These are phyloP conservation scores for Cephonodes hylas DNA, from an alignment of 2,888 invertebrate species.

Conservation along the genomic window DNA sequence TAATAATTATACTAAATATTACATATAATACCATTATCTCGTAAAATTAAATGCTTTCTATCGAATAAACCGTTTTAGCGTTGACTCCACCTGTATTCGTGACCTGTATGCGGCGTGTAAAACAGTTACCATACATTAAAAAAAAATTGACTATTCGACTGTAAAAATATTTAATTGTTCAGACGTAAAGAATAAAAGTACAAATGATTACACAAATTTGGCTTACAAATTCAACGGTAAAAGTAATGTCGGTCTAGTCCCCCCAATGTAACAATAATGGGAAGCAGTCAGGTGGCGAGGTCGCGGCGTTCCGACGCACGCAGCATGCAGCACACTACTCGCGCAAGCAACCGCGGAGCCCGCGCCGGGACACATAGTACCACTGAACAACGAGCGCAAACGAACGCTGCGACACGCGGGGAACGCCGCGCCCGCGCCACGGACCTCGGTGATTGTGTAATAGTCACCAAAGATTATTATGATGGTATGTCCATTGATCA, in stretches of 20 bases:
- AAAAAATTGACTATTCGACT: conserved; percentile 42
- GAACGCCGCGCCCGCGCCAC: neutral
- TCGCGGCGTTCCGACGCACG: neutral
- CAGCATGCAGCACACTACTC: neutral
- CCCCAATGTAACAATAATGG: neutral
- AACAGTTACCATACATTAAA: conserved; percentile 10
- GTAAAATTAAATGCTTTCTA: conserved; percentile 64
- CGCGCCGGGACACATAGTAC: neutral
- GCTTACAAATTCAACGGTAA: conserved; percentile 37
- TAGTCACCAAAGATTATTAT: conserved; percentile 52
- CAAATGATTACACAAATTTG: conserved; percentile 40
- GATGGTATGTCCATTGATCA: conserved; percentile 70
- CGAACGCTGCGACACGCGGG: neutral
- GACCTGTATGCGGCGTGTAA: neutral
- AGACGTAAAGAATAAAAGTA: conserved; percentile 43
- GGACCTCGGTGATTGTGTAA: conserved; percentile 6
- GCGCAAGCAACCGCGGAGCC: neutral
- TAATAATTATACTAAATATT: conserved; percentile 32
- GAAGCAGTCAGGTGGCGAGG: neutral
- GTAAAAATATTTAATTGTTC: conserved; percentile 37
- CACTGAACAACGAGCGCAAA: neutral
- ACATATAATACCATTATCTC: conserved; percentile 54
- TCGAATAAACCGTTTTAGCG: neutral
- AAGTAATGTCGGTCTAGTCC: neutral
- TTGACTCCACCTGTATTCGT: neutral